Conservation (phyloP, 2,797 vertebrate species). For the Lepilemur septentrionalis region DNA sequence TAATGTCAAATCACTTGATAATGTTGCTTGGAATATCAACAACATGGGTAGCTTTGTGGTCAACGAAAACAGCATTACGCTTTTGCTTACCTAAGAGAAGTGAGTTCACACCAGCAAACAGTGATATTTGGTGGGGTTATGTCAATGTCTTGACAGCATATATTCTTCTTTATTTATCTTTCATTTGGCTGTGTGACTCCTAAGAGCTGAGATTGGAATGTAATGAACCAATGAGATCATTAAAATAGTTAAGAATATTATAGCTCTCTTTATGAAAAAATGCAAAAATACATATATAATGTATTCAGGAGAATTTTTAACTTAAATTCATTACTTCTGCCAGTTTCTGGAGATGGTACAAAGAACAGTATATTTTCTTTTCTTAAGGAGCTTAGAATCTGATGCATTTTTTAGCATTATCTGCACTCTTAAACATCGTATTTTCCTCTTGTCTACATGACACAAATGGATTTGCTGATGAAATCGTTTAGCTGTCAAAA, state of each 20-base stretch:
- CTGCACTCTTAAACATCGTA: neutral
- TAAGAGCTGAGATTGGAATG: neutral
- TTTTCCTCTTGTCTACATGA: neutral
- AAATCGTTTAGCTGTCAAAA: conserved; percentile 54
- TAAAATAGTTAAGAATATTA: neutral
- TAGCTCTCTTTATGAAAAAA: neutral
- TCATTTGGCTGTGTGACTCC: neutral
- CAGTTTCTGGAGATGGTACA: neutral
- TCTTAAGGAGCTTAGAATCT: neutral
- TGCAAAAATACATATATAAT: neutral
- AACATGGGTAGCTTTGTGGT: neutral
- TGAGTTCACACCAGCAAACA: neutral
- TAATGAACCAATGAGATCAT: neutral
- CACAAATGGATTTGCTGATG: conserved; percentile 4
- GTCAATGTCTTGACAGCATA: neutral
- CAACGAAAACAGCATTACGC: neutral
- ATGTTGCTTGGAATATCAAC: neutral
- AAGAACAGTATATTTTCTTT: neutral
- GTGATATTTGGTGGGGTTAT: neutral
- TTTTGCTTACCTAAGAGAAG: neutral
- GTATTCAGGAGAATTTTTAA: neutral
- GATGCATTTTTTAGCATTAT: neutral
- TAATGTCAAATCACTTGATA: neutral
- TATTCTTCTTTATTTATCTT: neutral
- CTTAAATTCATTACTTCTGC: neutral